Evolutionary conservation across 2,113 vertebrate species (phyloP).

Genomic region (Colius striatus): DNA sequence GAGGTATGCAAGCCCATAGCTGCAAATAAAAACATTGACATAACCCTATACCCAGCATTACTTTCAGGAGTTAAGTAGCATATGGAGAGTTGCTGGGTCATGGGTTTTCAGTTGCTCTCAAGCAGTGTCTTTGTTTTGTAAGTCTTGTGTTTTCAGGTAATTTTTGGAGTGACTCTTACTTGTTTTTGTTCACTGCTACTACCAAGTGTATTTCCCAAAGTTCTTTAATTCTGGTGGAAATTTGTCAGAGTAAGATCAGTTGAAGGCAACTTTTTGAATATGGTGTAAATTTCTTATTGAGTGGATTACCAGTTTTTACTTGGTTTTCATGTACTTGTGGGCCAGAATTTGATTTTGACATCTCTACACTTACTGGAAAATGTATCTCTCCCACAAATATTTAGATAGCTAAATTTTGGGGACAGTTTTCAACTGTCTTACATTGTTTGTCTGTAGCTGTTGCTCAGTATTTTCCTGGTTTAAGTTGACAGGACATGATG

Average conservation of each 20-base stretch:
- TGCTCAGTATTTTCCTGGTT: background rate
- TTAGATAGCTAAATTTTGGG: background rate
- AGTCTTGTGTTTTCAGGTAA: background rate
- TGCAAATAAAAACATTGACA: background rate
- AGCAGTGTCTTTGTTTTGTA: background rate
- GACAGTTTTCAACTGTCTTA: background rate
- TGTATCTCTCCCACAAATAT: background rate
- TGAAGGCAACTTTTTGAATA: background rate
- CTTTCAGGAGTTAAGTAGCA: background rate
- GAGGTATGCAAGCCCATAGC: background rate
- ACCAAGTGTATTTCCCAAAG: background rate
- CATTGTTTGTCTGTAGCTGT: background rate
- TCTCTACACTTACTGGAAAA: background rate
- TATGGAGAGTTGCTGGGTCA: fast-evolving
- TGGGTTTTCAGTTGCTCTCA: background rate
- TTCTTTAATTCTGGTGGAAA: background rate
- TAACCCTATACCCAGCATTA: background rate
- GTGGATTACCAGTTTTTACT: fast-evolving
- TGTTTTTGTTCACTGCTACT: no score
- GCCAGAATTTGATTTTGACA: background rate
- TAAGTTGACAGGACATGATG: background rate
- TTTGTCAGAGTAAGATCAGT: background rate
- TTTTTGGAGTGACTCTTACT: no score
- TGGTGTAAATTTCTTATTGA: background rate
- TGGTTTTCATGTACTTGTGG: background rate